A percentile compares a stretch with the other conserved stretches of the same genome.
phyloP scores from a whole-genome alignment of 2,113 vertebrate genomes.

The Syngnathus typhle region DNA sequence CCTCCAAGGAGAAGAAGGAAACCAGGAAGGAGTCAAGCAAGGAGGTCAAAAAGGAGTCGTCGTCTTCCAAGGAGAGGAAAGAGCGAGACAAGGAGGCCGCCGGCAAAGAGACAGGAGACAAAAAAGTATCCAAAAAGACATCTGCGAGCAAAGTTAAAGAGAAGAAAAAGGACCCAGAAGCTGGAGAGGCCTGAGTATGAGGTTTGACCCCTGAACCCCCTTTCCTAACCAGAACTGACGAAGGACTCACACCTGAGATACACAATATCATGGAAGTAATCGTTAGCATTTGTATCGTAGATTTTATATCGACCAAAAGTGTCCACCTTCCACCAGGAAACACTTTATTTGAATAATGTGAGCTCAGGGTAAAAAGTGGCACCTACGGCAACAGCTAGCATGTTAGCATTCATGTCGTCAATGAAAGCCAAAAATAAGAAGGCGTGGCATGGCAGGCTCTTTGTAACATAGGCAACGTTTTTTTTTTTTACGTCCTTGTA shows the following conservation, averaged over 20 bases:
- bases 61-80: constrained; percentile 55
- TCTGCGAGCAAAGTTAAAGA: constrained; percentile 66
- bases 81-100: constrained; percentile 48
- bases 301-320: no score
- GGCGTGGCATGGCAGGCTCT: background rate
- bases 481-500: background rate
- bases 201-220: background rate
- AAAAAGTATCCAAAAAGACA: constrained; percentile 61
- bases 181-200: constrained; percentile 39
- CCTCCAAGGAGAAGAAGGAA: constrained; percentile 54
- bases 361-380: background rate
- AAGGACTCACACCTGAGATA: background rate
- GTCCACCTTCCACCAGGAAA: background rate
- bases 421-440: background rate
- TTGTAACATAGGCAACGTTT: background rate
- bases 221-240: no score
- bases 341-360: background rate
- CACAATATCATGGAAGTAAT: background rate
- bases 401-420: background rate
- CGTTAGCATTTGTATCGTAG: background rate
- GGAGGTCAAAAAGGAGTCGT: constrained; percentile 47
- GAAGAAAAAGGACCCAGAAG: constrained; percentile 65
- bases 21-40: constrained; percentile 48
- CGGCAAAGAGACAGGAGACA: constrained; percentile 48
- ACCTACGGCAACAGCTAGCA: background rate